A percentile compares a stretch with the other conserved stretches of the same genome.
Conservation (phyloP, 1,140 invertebrate genomes). For the Coenobita brevimanus region DNA sequence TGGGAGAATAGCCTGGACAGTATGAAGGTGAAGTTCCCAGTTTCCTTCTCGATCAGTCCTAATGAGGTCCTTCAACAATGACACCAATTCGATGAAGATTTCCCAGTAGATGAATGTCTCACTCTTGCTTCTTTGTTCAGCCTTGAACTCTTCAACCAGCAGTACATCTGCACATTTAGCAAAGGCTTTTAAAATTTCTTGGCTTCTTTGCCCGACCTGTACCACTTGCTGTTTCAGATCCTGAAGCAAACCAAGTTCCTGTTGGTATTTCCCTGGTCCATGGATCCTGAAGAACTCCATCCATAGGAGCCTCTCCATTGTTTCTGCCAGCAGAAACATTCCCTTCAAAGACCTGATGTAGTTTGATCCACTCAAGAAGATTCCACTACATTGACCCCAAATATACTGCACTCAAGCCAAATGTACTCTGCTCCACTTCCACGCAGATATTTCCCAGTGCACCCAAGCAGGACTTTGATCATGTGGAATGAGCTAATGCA, state of each 20-base stretch:
- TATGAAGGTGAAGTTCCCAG: neutral
- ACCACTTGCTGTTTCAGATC: neutral
- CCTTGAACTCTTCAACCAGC: neutral
- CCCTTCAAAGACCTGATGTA: constrained; percentile 10
- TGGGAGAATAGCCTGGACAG: neutral
- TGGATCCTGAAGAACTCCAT: neutral
- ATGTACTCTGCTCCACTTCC: neutral
- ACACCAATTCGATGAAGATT: neutral
- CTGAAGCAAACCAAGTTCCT: neutral
- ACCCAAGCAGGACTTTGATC: neutral
- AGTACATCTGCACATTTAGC: too few relatives aligned
- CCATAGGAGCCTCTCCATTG: neutral
- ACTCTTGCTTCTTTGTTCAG: neutral
- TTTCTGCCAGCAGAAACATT: neutral
- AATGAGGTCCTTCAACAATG: neutral
- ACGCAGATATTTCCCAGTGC: neutral
- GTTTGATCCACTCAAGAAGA: neutral
- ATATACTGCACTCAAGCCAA: neutral
- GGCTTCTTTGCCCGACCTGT: neutral
- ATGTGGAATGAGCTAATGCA: neutral
- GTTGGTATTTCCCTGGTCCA: neutral
- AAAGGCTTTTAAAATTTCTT: too few relatives aligned
- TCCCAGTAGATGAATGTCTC: neutral
- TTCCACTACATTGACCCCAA: neutral
- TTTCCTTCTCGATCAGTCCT: neutral